A percentile compares a stretch with the other conserved stretches of the same genome.
phyloP scores from a whole-genome alignment of 2,888 invertebrate genomes.

The Pandemis heparana region DNA sequence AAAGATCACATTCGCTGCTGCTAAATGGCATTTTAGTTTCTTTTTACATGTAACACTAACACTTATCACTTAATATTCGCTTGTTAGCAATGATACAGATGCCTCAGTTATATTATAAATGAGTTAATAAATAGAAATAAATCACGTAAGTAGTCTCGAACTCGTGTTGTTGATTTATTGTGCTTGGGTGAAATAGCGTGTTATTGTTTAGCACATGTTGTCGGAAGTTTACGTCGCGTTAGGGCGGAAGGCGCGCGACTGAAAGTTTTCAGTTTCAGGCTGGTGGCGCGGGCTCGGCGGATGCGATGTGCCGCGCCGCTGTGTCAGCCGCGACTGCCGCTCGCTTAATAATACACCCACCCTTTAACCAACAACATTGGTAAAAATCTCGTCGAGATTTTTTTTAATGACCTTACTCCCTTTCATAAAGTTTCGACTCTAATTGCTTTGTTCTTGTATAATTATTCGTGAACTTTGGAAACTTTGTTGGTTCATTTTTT shows the following conservation, averaged over 20 bases:
- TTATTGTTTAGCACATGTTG: not conserved
- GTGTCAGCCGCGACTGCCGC: constrained; percentile 69
- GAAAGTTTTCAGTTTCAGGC: constrained; percentile 66
- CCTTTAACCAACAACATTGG: constrained; percentile 46
- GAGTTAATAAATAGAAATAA: constrained; percentile 31
- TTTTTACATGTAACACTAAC: constrained; percentile 2
- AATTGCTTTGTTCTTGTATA: not conserved
- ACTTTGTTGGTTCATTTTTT: not conserved
- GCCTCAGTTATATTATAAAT: not conserved
- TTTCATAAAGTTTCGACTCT: not conserved
- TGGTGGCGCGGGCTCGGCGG: constrained; percentile 46
- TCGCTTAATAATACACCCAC: constrained; percentile 52
- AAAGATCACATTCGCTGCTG: constrained; percentile 46
- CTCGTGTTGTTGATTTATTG: not conserved
- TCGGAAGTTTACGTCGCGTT: not conserved
- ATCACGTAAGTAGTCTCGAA: constrained; percentile 25
- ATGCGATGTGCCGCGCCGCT: constrained; percentile 67
- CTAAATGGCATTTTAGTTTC: constrained; percentile 8
- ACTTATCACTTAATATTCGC: constrained; percentile 43
- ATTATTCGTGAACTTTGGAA: not conserved
- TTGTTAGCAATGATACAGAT: constrained; percentile 4
- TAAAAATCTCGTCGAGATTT: constrained; percentile 12
- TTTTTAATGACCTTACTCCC: not conserved
- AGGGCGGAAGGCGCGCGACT: constrained; percentile 48
- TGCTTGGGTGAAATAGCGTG: not conserved